These are phyloP conservation scores for Pterostichus niger DNA, from an alignment of 2,888 invertebrate genomes.

Conservation along the genomic window DNA sequence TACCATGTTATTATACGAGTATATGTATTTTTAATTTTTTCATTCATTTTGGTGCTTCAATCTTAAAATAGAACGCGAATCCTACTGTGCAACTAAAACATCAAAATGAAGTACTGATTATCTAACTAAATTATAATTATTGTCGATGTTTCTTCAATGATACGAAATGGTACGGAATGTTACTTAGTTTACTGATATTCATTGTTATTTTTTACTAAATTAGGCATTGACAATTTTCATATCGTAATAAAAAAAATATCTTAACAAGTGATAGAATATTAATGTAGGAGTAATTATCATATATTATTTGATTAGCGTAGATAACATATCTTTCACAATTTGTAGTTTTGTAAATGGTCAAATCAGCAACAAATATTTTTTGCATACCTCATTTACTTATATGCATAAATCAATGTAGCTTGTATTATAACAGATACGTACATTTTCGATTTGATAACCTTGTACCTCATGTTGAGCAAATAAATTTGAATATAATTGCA, in stretches of 20 bases:
- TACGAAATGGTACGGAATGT: no score
- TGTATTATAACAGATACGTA: not conserved
- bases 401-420: conserved; percentile 7
- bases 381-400: not conserved
- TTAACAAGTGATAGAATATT: no score
- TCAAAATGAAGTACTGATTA: no score
- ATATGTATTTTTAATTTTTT: no score
- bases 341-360: conserved; percentile 12
- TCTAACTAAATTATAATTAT: no score
- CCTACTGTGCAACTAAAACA: no score
- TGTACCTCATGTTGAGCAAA: not conserved
- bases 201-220: conserved; percentile 11
- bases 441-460: not conserved
- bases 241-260: no score
- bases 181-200: no score
- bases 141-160: not conserved
- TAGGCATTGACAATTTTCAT: conserved; percentile 11
- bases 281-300: no score
- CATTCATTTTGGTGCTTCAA: no score
- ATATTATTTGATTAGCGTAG: conserved; percentile 21
- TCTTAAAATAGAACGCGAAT: no score
- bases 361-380: conserved; percentile 23
- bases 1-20: no score
- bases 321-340: conserved; percentile 29
- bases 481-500: conserved; percentile 21